Percentiles rank a stretch among this genome's conserved stretches.
Evolutionary conservation across 2,888 invertebrate genomes (phyloP).

Genomic region (Hirtodrosophila cameraria): DNA sequence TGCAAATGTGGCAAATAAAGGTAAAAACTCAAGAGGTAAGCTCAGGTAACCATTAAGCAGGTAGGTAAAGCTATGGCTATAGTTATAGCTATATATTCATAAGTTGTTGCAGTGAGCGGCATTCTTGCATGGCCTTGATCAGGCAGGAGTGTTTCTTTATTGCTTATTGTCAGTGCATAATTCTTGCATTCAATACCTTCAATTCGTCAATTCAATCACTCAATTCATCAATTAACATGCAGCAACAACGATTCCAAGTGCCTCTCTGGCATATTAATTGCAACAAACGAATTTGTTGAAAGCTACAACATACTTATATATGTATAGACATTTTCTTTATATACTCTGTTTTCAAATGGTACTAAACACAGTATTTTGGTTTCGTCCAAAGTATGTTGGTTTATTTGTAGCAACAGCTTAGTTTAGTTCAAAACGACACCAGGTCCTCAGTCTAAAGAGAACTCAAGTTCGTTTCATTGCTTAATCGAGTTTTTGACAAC

Average conservation of each 20-base stretch:
- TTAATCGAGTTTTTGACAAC: no score
- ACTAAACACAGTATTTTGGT: no score
- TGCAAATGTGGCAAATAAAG: slow-evolving; percentile 42
- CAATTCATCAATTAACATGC: slow-evolving; percentile 9
- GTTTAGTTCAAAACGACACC: no score
- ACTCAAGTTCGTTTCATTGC: no score
- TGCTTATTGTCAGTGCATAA: slow-evolving; percentile 1
- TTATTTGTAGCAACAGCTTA: no score
- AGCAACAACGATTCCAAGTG: slow-evolving; percentile 2
- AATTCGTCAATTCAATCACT: slow-evolving; percentile 9
- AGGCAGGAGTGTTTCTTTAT: slow-evolving; percentile 4
- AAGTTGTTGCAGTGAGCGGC: no score
- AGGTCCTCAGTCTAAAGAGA: no score
- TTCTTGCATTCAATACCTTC: slow-evolving; percentile 8
- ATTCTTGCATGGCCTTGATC: slow-evolving; percentile 44
- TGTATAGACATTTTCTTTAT: neutral
- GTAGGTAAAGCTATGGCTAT: no score
- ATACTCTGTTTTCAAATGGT: neutral
- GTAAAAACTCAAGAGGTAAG: slow-evolving; percentile 10
- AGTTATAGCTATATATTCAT: no score
- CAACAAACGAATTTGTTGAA: slow-evolving; percentile 14
- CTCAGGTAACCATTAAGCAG: slow-evolving; percentile 2
- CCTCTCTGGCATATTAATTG: slow-evolving; percentile 45
- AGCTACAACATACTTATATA: no score
- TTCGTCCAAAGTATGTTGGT: no score